phyloP scores from a whole-genome alignment of 2,797 vertebrate genomes.

The Pseudotriccus pelzelni region DNA sequence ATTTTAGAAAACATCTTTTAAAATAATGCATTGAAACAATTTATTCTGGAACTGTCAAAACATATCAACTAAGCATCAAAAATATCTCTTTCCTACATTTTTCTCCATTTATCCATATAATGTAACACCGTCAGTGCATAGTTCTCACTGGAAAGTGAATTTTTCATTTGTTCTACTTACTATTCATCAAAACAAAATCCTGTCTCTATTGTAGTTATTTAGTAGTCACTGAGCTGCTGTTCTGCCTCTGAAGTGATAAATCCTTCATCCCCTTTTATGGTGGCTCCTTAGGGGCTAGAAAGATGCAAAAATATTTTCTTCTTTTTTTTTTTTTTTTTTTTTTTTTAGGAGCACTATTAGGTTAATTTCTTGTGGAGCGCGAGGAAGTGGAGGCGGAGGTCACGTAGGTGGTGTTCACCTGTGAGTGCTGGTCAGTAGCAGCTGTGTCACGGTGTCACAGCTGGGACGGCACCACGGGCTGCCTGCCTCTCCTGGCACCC shows the following conservation, averaged over 20 bases:
- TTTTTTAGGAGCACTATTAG: background rate
- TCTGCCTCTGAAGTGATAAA: conserved; percentile 20
- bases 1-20: background rate
- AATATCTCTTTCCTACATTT: background rate
- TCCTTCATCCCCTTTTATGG: conserved; percentile 46
- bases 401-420: background rate
- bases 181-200: conserved; percentile 48
- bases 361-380: background rate
- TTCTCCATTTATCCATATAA: background rate
- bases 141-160: conserved; percentile 7
- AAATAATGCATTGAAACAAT: background rate
- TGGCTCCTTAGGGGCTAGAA: background rate
- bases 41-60: conserved; percentile 6
- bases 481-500: background rate
- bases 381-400: background rate
- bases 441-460: background rate
- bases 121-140: background rate
- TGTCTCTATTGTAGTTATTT: conserved; percentile 49
- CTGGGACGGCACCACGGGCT: background rate
- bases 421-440: background rate
- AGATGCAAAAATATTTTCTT: background rate
- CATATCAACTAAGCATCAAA: background rate
- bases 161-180: conserved; percentile 39
- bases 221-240: background rate
- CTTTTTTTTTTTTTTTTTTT: background rate